These are phyloP conservation scores for Oenanthe oenanthe DNA, from an alignment of 2,113 vertebrate species.

Conservation along the genomic window DNA sequence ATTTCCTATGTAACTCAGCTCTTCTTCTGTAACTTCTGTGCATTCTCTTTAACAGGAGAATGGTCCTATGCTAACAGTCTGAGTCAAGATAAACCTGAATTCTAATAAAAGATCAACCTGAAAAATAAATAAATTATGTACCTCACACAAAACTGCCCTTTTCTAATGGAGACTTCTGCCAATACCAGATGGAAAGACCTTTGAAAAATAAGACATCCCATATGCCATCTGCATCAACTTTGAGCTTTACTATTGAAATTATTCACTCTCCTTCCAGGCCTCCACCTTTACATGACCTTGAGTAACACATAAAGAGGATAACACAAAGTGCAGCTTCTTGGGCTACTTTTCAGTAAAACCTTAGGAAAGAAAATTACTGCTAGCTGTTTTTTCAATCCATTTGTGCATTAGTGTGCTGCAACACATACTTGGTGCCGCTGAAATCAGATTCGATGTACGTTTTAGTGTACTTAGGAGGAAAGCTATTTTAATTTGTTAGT, in stretches of 20 bases:
- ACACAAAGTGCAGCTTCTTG: slow-evolving; percentile 16
- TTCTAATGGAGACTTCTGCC: slow-evolving; percentile 48
- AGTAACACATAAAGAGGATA: slow-evolving; percentile 1
- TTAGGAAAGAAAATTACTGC: slow-evolving; percentile 61
- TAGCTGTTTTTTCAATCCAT: slow-evolving; percentile 57
- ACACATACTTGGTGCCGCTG: slow-evolving; percentile 36
- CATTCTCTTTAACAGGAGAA: background rate
- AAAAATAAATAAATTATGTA: background rate
- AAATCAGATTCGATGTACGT: slow-evolving; percentile 57
- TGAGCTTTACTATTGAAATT: slow-evolving; percentile 8
- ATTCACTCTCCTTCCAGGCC: slow-evolving; percentile 27
- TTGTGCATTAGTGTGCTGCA: slow-evolving; percentile 55
- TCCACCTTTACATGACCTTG: slow-evolving; percentile 49
- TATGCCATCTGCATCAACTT: slow-evolving; percentile 27
- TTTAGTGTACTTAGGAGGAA: slow-evolving; percentile 65
- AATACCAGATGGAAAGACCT: slow-evolving; percentile 65
- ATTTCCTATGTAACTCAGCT: background rate
- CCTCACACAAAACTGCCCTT: slow-evolving; percentile 45
- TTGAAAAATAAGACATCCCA: slow-evolving; percentile 52
- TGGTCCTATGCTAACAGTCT: background rate
- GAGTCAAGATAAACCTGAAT: background rate
- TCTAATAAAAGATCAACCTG: background rate
- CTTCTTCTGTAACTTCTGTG: background rate
- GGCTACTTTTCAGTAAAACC: slow-evolving; percentile 36
- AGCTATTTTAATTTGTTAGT: slow-evolving; percentile 65